Evolutionary conservation across 2,888 invertebrate genomes (phyloP).

Genomic region (Mongoloraphidia duomilia): DNA sequence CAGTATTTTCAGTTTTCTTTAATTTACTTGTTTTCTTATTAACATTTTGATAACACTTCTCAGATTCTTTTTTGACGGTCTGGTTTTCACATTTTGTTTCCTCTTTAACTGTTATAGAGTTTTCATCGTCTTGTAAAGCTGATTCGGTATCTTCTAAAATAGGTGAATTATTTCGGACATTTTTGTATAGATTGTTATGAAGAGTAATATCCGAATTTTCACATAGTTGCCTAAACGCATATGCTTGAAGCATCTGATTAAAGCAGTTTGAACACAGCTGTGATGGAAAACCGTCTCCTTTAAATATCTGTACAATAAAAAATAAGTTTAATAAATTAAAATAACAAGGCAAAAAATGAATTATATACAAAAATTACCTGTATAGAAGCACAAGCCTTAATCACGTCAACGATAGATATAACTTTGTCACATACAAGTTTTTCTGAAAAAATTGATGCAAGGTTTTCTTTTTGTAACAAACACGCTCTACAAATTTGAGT

Average conservation of each 20-base stretch:
- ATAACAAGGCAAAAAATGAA: no score
- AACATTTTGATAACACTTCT: no score
- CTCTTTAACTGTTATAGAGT: no score
- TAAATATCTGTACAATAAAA: constrained; percentile 17
- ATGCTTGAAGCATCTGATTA: neutral
- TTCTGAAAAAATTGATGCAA: constrained; percentile 24
- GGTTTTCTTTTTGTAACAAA: constrained; percentile 23
- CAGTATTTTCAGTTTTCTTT: no score
- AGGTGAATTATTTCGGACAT: neutral
- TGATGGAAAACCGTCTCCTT: neutral
- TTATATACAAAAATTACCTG: constrained; percentile 10
- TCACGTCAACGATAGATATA: constrained; percentile 26
- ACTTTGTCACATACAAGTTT: constrained; percentile 18
- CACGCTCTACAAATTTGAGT: constrained; percentile 29
- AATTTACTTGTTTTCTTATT: no score
- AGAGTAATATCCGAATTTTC: neutral
- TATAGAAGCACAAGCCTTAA: constrained; percentile 28
- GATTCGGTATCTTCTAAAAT: neutral
- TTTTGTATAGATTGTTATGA: neutral
- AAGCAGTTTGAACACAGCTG: neutral
- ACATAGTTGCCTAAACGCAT: neutral
- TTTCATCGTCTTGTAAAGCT: no score
- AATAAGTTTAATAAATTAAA: no score
- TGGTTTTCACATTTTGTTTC: no score
- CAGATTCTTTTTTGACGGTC: no score